Conservation (phyloP, 92 coral and sea anemone genomes). For the Blastomussa wellsi region DNA sequence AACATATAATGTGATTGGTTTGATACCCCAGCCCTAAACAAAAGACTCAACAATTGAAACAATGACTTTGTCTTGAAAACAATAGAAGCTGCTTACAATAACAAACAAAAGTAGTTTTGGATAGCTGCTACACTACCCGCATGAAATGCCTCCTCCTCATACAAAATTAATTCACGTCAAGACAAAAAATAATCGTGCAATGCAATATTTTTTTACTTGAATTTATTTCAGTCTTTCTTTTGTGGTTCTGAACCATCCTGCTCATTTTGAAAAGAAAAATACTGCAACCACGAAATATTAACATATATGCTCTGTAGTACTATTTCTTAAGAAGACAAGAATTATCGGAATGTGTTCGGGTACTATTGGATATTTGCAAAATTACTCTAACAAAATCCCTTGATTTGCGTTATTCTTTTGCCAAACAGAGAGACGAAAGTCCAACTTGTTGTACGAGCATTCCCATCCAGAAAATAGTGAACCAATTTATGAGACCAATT, state of each 20-base stretch:
- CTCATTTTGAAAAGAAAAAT: background rate
- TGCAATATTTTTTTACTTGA: background rate
- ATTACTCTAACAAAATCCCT: background rate
- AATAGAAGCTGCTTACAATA: too few relatives aligned
- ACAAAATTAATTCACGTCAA: background rate
- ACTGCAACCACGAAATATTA: background rate
- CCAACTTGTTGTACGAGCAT: slow-evolving; percentile 43
- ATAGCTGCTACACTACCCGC: too few relatives aligned
- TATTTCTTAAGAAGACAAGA: background rate
- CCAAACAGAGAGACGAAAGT: slow-evolving; percentile 26
- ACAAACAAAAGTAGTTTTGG: too few relatives aligned
- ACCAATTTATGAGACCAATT: slow-evolving; percentile 7
- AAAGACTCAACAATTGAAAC: too few relatives aligned
- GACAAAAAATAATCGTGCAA: background rate
- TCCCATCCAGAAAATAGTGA: background rate
- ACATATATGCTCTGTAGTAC: too few relatives aligned
- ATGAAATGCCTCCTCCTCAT: background rate
- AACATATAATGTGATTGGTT: too few relatives aligned
- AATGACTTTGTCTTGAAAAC: too few relatives aligned
- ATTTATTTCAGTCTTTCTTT: background rate
- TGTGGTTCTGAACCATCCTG: background rate
- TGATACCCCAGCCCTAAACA: too few relatives aligned
- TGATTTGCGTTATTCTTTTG: background rate
- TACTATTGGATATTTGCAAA: background rate
- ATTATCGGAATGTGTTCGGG: background rate